phyloP scores from a whole-genome alignment of 1,140 invertebrate species.

The Dysdera silvatica region DNA sequence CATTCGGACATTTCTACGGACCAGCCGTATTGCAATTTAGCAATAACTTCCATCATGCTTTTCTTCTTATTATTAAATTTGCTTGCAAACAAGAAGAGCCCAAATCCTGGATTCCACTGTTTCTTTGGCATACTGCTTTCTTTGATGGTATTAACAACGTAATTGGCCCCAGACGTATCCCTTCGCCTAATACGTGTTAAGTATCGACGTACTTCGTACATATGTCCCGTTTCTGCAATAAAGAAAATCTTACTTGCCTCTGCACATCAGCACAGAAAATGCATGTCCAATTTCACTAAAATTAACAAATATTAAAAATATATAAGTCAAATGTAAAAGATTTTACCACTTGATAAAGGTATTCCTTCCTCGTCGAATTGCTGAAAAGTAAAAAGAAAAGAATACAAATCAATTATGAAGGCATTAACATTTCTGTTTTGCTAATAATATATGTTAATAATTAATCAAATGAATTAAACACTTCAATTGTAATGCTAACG shows the following conservation, averaged over 20 bases:
- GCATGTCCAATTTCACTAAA: background rate
- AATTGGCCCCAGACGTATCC: conserved; percentile 18
- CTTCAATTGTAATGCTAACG: no score
- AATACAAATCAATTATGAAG: background rate
- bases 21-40: conserved; percentile 12
- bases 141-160: background rate
- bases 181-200: conserved; percentile 4
- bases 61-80: background rate
- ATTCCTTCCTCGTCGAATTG: conserved; percentile 17
- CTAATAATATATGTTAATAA: background rate
- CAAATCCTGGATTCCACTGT: background rate
- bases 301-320: background rate
- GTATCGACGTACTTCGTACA: conserved; percentile 24
- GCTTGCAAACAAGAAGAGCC: background rate
- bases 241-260: background rate
- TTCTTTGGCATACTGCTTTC: background rate
- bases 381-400: conserved; percentile 12
- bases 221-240: conserved; percentile 8
- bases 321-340: background rate
- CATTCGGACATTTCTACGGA: conserved; percentile 26
- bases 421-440: background rate
- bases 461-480: background rate
- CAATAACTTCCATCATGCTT: background rate
- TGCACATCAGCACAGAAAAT: background rate
- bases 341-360: conserved; percentile 16